Conservation (phyloP, 2,113 vertebrate genomes). For the Tetraodon nigroviridis region DNA sequence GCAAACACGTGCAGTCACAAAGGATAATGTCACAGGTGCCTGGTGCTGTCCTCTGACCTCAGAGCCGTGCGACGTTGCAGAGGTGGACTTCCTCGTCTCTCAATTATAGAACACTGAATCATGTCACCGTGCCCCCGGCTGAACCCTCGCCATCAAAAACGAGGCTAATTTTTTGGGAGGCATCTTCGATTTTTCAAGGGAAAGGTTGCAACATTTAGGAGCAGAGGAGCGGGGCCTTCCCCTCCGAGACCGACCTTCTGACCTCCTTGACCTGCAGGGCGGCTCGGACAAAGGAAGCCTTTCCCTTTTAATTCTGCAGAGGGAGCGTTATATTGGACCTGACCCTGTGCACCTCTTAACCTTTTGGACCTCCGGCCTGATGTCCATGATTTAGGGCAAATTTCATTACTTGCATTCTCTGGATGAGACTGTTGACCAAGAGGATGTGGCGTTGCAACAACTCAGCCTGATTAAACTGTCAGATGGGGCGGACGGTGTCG, state of each 20-base stretch:
- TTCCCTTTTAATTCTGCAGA: slow-evolving; percentile 75
- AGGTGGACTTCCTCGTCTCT: slow-evolving; percentile 65
- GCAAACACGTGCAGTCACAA: slow-evolving; percentile 34
- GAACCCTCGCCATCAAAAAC: slow-evolving; percentile 60
- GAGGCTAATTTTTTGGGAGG: slow-evolving; percentile 59
- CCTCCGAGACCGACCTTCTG: slow-evolving; percentile 74
- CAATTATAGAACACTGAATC: slow-evolving; percentile 62
- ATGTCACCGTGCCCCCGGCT: slow-evolving; percentile 46
- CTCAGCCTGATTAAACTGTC: slow-evolving; percentile 69
- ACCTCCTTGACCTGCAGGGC: slow-evolving; percentile 72
- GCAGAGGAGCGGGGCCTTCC: slow-evolving; percentile 56
- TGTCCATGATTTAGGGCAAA: slow-evolving; percentile 74
- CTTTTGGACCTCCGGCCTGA: slow-evolving; percentile 72
- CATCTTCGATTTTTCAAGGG: slow-evolving; percentile 50
- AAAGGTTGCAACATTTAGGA: slow-evolving; percentile 50
- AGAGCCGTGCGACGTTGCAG: slow-evolving; percentile 40
- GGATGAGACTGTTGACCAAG: slow-evolving; percentile 65
- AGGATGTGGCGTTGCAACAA: slow-evolving; percentile 63
- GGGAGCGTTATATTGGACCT: slow-evolving; percentile 69
- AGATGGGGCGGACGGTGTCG: slow-evolving; percentile 45
- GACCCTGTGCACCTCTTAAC: slow-evolving; percentile 74
- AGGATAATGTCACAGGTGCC: slow-evolving; percentile 64
- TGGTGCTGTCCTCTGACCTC: slow-evolving; percentile 63
- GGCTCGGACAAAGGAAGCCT: slow-evolving; percentile 74
- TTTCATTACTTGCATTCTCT: slow-evolving; percentile 77